Base-by-base conservation (phyloP, 2,113 vertebrate genomes). In the Rhodinocichla rosea region DNA sequence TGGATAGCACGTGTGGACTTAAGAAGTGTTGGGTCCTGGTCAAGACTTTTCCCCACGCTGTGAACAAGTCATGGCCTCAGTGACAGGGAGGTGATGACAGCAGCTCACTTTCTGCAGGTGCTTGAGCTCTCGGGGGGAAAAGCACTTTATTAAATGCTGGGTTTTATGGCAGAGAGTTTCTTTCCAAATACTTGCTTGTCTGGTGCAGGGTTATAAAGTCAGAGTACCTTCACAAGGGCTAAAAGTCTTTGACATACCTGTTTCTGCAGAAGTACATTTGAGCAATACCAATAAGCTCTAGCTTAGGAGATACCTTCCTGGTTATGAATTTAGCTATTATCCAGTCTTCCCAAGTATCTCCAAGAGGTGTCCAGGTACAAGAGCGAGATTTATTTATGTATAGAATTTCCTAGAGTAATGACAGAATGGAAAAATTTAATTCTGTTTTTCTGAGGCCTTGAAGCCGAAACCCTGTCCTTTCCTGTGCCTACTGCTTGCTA, bases 391-490 rank as follows among this genome's bases (percentile, higher is more conserved):
- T 93, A 64, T 4, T 81, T 90, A 96, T 70, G 64, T 95, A 71
- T 57, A 78, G 55, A 67, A 3, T 71, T 90, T 73, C n/a, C 45
- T 81, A 78, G 53, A 91, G 68, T 79, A 67, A 50, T 89, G 89
- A 87, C 81, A 73, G 76, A 79, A 79, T 92, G 91, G 92, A 94
- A 96, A 95, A 95, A 81, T 18, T 86, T 76, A 92, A 76, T 71
- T 91, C 39, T 90, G 28, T 87, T 94, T 96, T 95, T 92, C 94
- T 3, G 0, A 84, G 60, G 57, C 42, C 73, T 75, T 60, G 59
- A 81, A 93, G 82, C 73, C 73, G 73, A 77, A 92, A 53, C 21
- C 27, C 32, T 59, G 50, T 92, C 69, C 76, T 65, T 83, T 84
- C 71, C 47, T 88, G 40, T 1, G 5, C 47, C 39, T 86, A 56